Evolutionary conservation across 1,140 invertebrate genomes (phyloP).

Genomic region (Dreissena polymorpha): DNA sequence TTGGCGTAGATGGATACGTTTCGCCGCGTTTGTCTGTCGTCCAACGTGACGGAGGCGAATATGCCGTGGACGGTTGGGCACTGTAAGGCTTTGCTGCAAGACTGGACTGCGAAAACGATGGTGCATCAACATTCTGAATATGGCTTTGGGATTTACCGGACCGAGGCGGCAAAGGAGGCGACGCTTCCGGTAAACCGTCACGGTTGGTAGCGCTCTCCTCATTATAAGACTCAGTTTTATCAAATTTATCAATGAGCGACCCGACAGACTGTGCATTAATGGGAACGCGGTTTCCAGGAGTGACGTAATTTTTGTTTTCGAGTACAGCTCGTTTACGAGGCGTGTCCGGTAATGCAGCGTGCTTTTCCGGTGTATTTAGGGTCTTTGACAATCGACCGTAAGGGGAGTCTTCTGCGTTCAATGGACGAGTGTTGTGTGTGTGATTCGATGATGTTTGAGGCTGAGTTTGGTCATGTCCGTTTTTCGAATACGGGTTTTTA

Average conservation of each 20-base stretch:
- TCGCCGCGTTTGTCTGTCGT: slow-evolving; percentile 7
- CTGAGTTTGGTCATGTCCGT: slow-evolving; percentile 3
- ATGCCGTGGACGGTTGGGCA: background rate
- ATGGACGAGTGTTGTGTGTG: background rate
- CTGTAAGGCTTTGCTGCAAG: background rate
- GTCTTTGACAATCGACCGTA: background rate
- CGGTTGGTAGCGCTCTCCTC: background rate
- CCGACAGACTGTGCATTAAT: slow-evolving; percentile 41
- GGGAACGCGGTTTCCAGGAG: slow-evolving; percentile 40
- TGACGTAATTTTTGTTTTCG: slow-evolving; percentile 47
- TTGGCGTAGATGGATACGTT: slow-evolving; percentile 8
- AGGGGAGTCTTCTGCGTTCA: background rate
- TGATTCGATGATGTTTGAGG: background rate
- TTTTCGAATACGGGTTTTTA: slow-evolving; percentile 3
- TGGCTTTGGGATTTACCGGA: no score
- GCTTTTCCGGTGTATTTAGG: background rate
- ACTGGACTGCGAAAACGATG: background rate
- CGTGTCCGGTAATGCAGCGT: background rate
- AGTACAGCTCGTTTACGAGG: slow-evolving; percentile 14
- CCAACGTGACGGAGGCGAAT: slow-evolving; percentile 6
- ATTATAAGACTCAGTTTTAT: slow-evolving; percentile 26
- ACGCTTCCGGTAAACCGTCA: background rate
- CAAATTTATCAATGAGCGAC: slow-evolving; percentile 51
- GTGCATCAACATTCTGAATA: no score
- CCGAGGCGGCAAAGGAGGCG: slow-evolving; percentile 41